Evolutionary conservation across 2,113 vertebrate species (phyloP).

Genomic region (Coptodon rendalli): DNA sequence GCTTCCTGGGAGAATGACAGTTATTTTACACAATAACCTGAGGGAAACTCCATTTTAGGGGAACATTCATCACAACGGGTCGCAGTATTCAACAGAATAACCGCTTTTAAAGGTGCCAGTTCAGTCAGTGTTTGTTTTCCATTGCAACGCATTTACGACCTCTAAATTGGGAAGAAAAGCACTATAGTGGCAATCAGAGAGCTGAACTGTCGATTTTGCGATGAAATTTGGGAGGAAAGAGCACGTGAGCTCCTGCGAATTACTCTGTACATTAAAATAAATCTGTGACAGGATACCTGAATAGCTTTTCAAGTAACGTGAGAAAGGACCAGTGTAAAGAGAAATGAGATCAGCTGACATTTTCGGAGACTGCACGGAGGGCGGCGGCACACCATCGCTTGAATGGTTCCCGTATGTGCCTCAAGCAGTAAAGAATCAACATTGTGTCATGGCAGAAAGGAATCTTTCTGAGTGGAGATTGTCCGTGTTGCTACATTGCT

Average conservation of each 20-base stretch:
- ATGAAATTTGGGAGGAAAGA: neutral
- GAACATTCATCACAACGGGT: constrained; percentile 41
- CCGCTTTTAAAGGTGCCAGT: neutral
- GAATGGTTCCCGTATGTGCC: neutral
- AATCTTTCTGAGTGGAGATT: neutral
- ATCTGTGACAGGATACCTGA: neutral
- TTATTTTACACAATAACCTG: constrained; percentile 47
- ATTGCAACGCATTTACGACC: neutral
- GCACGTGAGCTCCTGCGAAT: neutral
- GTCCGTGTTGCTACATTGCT: neutral
- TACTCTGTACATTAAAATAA: neutral
- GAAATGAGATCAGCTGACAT: neutral
- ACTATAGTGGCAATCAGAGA: neutral
- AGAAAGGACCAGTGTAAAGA: constrained; percentile 33
- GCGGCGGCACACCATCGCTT: neutral
- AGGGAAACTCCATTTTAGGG: constrained; percentile 52
- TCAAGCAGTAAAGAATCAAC: neutral
- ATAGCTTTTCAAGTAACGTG: constrained; percentile 13
- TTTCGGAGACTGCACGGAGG: neutral
- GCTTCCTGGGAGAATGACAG: constrained; percentile 3
- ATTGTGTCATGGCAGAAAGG: neutral
- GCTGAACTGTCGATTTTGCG: neutral
- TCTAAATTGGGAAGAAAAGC: neutral
- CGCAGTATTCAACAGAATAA: neutral
- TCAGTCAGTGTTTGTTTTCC: neutral